Conservation (phyloP, 2,797 vertebrate genomes). For the Pangasius larnaudii region DNA sequence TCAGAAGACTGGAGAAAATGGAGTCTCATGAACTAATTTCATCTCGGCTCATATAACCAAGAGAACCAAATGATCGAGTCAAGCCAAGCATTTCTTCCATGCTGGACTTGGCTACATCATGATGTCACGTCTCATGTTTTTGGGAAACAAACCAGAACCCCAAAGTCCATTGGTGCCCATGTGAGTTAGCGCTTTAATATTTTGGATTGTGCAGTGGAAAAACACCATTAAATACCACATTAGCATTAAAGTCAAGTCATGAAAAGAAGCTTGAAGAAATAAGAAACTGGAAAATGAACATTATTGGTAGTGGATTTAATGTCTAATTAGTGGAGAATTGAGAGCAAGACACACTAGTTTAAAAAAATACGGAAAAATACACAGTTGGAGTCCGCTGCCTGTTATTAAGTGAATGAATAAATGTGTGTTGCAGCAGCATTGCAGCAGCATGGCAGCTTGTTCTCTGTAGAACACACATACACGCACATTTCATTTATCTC, state of each 20-base stretch:
- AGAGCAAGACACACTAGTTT: neutral
- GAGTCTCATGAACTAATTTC: neutral
- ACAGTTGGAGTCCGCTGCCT: neutral
- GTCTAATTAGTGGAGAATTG: neutral
- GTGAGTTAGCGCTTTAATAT: neutral
- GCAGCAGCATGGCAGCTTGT: neutral
- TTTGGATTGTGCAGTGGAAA: neutral
- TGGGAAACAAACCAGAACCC: neutral
- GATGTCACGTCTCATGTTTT: neutral
- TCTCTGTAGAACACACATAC: neutral
- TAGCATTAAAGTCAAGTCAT: neutral
- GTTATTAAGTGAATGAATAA: neutral
- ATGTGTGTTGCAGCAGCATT: conserved; percentile 5
- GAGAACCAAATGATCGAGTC: neutral
- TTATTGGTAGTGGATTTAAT: neutral
- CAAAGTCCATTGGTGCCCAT: neutral
- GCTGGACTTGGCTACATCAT: neutral
- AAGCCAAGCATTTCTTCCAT: neutral
- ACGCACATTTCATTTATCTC: conserved; percentile 35
- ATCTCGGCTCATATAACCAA: neutral
- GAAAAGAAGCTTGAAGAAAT: neutral
- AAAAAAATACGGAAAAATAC: neutral
- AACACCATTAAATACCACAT: neutral
- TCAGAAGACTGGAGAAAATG: neutral
- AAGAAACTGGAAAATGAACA: neutral